Evolutionary conservation across 92 coral and sea anemone genomes (phyloP), one percentile per base, ranked within the genome.

Genomic region (Isaurus tuberculatus): DNA sequence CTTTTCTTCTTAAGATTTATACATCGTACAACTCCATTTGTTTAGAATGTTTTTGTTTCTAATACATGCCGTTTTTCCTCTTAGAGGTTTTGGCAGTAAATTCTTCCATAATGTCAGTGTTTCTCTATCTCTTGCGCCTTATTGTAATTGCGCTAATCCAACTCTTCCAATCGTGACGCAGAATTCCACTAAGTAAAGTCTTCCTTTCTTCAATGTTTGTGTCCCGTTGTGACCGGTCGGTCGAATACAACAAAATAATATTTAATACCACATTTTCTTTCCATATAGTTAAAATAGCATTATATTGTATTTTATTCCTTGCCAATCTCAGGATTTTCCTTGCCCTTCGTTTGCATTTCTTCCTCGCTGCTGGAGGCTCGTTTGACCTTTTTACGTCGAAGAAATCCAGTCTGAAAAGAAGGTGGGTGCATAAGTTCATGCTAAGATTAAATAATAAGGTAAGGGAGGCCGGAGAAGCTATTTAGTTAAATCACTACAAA

Each of bases 301-400:
- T 9, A 0, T 4, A 27, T 34, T 22, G 44, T 44, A 8, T 26
- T 44, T 72, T n/a, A 77, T 13, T 65, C 40, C 27, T 77, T 77
- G 22, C n/a, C 26, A 5, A 19, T 5, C 49, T 60, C 70, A 11
- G 51, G 44, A 27, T 65, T 77, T 58, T 53, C 82, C 48, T 70
- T 31, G 16, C 53, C 46, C 89, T 84, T 84, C 0, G 93, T 91
- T 10, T 55, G 74, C 43, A 65, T 79, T 55, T 92, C 95, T 28
- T 84, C 90, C 88, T 86, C 84, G 4, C 91, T 94, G 40, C 48
- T 57, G 19, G 95, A 84, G 79, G 92, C 94, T 11, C 87, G 91
- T 80, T 95, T 91, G 37, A 70, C 60, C 31, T 86, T 90, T 44
- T 94, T 93, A 53, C 98, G 89, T 80, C 92, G 91, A 85, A 95